phyloP scores from a whole-genome alignment of 37 sponge, comb jelly and placozoan genomes.

The Spongilla lacustris region DNA sequence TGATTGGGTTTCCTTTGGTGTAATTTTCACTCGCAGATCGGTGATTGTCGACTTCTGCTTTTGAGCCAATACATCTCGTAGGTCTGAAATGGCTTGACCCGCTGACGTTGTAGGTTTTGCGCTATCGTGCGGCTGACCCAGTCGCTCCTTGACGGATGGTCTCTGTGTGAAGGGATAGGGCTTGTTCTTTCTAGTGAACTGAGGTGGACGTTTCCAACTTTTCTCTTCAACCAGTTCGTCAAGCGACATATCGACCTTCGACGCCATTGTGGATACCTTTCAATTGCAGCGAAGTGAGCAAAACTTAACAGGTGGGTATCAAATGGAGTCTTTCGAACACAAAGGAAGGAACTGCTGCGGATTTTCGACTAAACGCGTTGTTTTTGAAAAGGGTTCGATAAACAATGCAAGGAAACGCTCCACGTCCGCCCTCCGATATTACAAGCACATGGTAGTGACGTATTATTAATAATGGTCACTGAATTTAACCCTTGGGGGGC shows the following conservation, averaged over 20 bases:
- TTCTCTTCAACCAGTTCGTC: constrained; percentile 25
- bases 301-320: no score
- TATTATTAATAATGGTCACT: no score
- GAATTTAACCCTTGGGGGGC: no score
- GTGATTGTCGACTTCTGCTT: constrained; percentile 52
- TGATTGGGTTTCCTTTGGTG: constrained; percentile 27
- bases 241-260: constrained; percentile 45
- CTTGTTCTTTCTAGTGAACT: neutral
- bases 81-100: constrained; percentile 21
- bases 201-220: neutral
- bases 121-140: neutral
- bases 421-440: no score
- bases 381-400: no score
- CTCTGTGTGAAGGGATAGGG: no score
- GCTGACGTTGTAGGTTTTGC: neutral
- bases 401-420: no score
- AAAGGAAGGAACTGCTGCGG: no score
- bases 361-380: no score
- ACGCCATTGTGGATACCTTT: neutral
- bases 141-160: no score
- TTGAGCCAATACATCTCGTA: constrained; percentile 38
- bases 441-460: no score
- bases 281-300: neutral
- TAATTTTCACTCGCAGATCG: constrained; percentile 59
- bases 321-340: no score